Evolutionary conservation across 2,797 vertebrate genomes (phyloP).

Genomic region (Cryptoprocta ferox): DNA sequence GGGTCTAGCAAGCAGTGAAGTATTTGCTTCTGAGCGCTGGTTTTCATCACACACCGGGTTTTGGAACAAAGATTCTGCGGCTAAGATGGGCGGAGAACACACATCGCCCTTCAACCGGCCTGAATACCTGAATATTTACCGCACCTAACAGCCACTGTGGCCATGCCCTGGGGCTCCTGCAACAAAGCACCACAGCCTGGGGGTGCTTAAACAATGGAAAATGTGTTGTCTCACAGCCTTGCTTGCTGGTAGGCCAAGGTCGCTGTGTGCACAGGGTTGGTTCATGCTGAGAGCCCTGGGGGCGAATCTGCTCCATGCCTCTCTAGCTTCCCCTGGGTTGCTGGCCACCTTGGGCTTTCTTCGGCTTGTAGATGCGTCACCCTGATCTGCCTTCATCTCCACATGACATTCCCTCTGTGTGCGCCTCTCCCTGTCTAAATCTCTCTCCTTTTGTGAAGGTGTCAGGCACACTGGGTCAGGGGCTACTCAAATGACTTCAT

Average conservation of each 20-base stretch:
- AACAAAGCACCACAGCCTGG: not conserved
- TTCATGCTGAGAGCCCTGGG: not conserved
- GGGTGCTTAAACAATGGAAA: not conserved
- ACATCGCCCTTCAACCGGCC: not conserved
- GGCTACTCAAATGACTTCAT: not conserved
- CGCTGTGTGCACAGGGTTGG: not conserved
- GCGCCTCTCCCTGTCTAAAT: not conserved
- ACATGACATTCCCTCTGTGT: not conserved
- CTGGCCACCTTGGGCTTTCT: not conserved
- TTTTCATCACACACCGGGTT: slow-evolving; percentile 3
- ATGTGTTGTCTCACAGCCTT: not conserved
- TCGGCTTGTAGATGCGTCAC: not conserved
- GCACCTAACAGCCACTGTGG: not conserved
- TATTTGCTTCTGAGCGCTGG: slow-evolving; percentile 43
- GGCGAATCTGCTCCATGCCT: too few species aligned
- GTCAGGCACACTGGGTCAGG: not conserved
- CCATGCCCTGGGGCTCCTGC: not conserved
- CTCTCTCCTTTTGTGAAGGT: not conserved
- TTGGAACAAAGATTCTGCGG: slow-evolving; percentile 32
- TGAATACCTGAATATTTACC: not conserved
- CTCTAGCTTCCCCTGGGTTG: not conserved
- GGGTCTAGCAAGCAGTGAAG: not conserved
- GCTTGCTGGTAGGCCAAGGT: not conserved
- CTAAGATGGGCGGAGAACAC: not conserved
- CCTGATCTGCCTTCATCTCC: not conserved